A percentile compares a stretch with the other conserved stretches of the same genome.
These are phyloP conservation scores for Drosophila niveifrons DNA, from an alignment of 2,888 invertebrate species.

Conservation along the genomic window DNA sequence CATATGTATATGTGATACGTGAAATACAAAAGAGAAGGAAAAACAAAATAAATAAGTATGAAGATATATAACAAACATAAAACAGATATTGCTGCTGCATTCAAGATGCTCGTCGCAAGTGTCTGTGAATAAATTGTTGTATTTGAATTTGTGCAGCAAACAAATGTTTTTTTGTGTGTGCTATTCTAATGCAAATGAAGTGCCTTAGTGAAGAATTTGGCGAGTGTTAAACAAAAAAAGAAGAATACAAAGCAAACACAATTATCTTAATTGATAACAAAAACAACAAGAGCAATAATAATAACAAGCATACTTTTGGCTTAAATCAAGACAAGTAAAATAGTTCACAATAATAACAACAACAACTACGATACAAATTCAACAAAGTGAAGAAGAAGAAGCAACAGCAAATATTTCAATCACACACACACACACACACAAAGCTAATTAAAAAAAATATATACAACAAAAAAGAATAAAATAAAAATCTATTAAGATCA, in stretches of 20 bases:
- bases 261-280: slow-evolving; percentile 57
- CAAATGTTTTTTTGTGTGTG: slow-evolving; percentile 40
- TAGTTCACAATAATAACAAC: slow-evolving; percentile 36
- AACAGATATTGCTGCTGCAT: not conserved
- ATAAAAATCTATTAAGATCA: slow-evolving; percentile 22
- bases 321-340: slow-evolving; percentile 49
- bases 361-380: slow-evolving; percentile 8
- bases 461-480: slow-evolving; percentile 1
- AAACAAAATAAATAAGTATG: slow-evolving; percentile 5
- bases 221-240: slow-evolving; percentile 27
- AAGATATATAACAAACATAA: slow-evolving; percentile 10
- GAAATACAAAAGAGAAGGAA: slow-evolving; percentile 36
- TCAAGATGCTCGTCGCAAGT: not conserved
- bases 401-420: slow-evolving; percentile 18
- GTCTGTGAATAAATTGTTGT: slow-evolving; percentile 41
- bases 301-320: slow-evolving; percentile 20
- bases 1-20: slow-evolving; percentile 17
- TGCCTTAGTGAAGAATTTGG: slow-evolving; percentile 59
- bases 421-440: slow-evolving; percentile 44
- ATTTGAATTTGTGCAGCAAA: slow-evolving; percentile 55
- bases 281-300: slow-evolving; percentile 26
- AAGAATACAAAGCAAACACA: slow-evolving; percentile 21
- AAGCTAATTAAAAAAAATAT: slow-evolving; percentile 16
- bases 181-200: slow-evolving; percentile 73
- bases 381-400: slow-evolving; percentile 19